Evolutionary conservation across 1,140 invertebrate species (phyloP).

Genomic region (Macrocentrus cingulum): DNA sequence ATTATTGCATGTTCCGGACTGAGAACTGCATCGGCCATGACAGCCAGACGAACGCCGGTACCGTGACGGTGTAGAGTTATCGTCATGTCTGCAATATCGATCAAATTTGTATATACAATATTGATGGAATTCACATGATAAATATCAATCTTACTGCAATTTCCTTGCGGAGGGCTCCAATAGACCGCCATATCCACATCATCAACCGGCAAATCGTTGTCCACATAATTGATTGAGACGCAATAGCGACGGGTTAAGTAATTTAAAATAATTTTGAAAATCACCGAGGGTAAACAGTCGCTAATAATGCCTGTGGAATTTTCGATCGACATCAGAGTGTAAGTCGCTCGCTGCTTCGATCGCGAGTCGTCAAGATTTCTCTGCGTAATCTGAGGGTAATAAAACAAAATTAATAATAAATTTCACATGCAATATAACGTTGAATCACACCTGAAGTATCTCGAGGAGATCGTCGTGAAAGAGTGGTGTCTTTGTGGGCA

Average conservation of each 20-base stretch:
- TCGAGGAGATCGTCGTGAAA: slow-evolving; percentile 52
- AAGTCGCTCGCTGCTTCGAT: slow-evolving; percentile 67
- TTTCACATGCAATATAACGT: too few relatives aligned
- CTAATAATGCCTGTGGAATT: slow-evolving; percentile 69
- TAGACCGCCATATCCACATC: slow-evolving; percentile 69
- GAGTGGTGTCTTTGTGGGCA: slow-evolving; percentile 59
- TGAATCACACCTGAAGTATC: slow-evolving; percentile 51
- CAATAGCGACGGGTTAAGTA: slow-evolving; percentile 72
- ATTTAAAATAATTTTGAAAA: slow-evolving; percentile 70
- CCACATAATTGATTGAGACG: slow-evolving; percentile 71
- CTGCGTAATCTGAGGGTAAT: slow-evolving; percentile 58
- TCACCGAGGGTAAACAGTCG: slow-evolving; percentile 66
- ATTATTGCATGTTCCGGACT: slow-evolving; percentile 63
- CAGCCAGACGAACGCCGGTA: slow-evolving; percentile 67
- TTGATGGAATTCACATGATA: not conserved
- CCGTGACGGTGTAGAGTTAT: slow-evolving; percentile 75
- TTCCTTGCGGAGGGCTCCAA: slow-evolving; percentile 78
- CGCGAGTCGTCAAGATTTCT: slow-evolving; percentile 64
- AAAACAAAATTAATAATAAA: slow-evolving; percentile 43
- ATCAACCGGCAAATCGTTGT: slow-evolving; percentile 69
- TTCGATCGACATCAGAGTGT: slow-evolving; percentile 69
- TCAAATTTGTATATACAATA: too few relatives aligned
- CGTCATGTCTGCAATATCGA: slow-evolving; percentile 68
- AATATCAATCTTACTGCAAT: slow-evolving; percentile 79
- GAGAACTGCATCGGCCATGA: slow-evolving; percentile 76